Base-by-base conservation (phyloP, 2,888 invertebrate genomes). In the Lycia hirtaria region DNA sequence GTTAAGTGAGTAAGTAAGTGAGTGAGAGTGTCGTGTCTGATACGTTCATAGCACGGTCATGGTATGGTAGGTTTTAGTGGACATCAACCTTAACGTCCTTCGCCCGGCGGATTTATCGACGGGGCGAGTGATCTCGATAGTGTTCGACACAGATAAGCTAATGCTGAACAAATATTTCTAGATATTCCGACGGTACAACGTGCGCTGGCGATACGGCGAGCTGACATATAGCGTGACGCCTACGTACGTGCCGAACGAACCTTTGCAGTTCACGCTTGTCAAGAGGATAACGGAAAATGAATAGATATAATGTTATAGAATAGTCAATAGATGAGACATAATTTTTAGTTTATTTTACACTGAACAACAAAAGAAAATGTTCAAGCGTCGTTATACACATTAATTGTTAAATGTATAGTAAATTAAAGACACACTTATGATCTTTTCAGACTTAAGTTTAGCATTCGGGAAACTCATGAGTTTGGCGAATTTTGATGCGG, bases 221-320 rank as follows among this genome's bases (percentile, higher is more conserved):
- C 83, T 96, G 66, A 93, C 94, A 14, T 95, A 95, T 80, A 94
- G 94, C 80, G 95, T 95, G 53, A 95, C 94, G 62, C 95, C 96
- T 50, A 96, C 96, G 40, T 96, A 96, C 73, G 94, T 95, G 56
- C 95, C 96, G 10, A 93, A 94, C 72, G 94, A 96, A 70, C 95
- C 96, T 32, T 81, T 96, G 57, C 94, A 94, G 81, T 96, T 96
- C 76, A 94, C 93, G 74, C 83, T 95, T 64, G 92, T 85, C 43
- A 83, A 83, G 52, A 83, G 87, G 65, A 71, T 71, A 56, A 49
- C 41, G 9, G 33, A 47, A 54, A 51, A 4, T 6, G 30, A 22
- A 12, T 47, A 5, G 30, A 24, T 14, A 37, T 38, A 32, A 3
- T 28, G 38, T 49, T 19, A 38, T 24, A n/a, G 10, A 22, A 33